Conservation (phyloP, 2,113 vertebrate species). For the Brachypteracias leptosomus region DNA sequence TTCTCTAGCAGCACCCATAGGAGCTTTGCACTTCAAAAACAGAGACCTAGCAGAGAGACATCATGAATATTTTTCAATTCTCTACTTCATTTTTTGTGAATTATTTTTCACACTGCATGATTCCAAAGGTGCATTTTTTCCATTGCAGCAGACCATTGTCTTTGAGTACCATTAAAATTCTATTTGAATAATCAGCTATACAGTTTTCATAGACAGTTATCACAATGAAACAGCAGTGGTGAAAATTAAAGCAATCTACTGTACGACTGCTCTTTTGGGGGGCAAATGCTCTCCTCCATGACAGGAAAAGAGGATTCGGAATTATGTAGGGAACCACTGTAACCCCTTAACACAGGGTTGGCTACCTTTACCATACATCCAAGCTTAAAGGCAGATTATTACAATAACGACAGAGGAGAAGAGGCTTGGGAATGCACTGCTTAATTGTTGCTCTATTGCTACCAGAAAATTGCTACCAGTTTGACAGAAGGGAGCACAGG, state of each 20-base stretch:
- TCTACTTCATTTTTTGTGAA: not conserved
- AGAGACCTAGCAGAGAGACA: not conserved
- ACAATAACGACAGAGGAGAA: not conserved
- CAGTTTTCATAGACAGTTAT: not conserved
- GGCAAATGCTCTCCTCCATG: not conserved
- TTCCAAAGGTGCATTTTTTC: not conserved
- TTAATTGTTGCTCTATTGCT: not conserved
- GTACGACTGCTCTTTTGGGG: not conserved
- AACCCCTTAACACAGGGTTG: not conserved
- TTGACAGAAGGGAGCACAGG: not conserved
- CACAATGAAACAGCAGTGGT: not conserved
- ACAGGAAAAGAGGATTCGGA: not conserved
- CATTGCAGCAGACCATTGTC: not conserved
- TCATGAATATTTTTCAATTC: not conserved
- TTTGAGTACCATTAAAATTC: not conserved
- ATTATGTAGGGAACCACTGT: not conserved
- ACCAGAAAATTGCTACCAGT: not conserved
- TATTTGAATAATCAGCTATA: not conserved
- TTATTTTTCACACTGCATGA: not conserved
- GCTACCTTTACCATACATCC: not conserved
- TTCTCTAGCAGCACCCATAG: not conserved
- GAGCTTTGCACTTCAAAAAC: not conserved
- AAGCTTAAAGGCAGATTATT: not conserved
- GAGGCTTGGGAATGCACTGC: not conserved
- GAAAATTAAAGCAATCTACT: not conserved